Evolutionary conservation across 1,140 invertebrate species (phyloP).

Genomic region (Phthorimaea operculella): DNA sequence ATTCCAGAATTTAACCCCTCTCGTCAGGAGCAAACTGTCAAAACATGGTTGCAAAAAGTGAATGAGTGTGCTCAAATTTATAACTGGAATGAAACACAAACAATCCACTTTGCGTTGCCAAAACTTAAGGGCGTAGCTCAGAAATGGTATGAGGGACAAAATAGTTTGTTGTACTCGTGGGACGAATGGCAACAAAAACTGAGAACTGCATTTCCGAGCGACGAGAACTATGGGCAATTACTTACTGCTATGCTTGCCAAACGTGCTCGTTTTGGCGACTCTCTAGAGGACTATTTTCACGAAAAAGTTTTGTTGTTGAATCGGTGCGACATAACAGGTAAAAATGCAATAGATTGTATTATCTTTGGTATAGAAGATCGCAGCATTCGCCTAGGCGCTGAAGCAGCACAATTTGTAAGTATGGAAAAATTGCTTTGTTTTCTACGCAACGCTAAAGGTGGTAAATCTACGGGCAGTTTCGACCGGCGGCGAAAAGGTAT

Average conservation of each 20-base stretch:
- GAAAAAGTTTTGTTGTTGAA: too few species aligned
- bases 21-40: background rate
- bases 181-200: slow-evolving; percentile 9
- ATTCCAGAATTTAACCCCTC: slow-evolving; percentile 6
- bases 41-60: slow-evolving; percentile 2
- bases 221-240: background rate
- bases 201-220: slow-evolving; percentile 5
- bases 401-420: too few species aligned
- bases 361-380: too few species aligned
- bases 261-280: background rate
- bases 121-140: slow-evolving; percentile 24
- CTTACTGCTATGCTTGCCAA: background rate
- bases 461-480: too few species aligned
- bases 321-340: too few species aligned
- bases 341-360: too few species aligned
- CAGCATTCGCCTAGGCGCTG: too few species aligned
- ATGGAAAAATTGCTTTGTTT: too few species aligned
- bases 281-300: background rate
- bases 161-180: slow-evolving; percentile 16
- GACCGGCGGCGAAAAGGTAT: too few species aligned
- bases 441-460: too few species aligned
- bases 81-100: background rate
- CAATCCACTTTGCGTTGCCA: slow-evolving; percentile 17
- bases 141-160: slow-evolving; percentile 26
- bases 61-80: slow-evolving; percentile 7